Base-by-base conservation (phyloP, 1,140 invertebrate genomes). In the Liolophura sinensis region DNA sequence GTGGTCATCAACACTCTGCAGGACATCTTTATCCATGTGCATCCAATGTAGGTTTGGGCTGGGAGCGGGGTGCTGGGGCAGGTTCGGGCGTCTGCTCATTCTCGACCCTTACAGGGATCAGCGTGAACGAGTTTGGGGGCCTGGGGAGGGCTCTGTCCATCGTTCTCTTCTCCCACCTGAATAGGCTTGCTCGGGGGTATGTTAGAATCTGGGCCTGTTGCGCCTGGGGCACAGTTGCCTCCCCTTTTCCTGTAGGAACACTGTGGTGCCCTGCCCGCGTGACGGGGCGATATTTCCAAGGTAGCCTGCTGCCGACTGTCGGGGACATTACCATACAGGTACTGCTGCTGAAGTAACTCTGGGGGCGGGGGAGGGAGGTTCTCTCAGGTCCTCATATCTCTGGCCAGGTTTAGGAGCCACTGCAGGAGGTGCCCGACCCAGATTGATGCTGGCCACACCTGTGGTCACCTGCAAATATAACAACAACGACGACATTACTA, bases 1-100 rank as follows among this genome's bases (percentile, higher is more conserved):
- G 67, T 84, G 82, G 31, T 78, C 76, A 73, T 85, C 83, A 24
- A 85, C 80, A 57, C 73, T 79, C 65, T 82, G 70, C 49, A 84
- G 72, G 20, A 80, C 77, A 60, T 81, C 66, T 63, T 73, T 73
- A 54, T 81, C 77, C 56, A 81, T 78, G 25, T n/a, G 72, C 72
- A 24, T 81, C 79, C 49, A 81, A 69, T 9, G 68, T 73, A 16
- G 79, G 79, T 66, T 79, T 81, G 63, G 72, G 74, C 18, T 74
- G 72, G 4, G 65, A 62, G 18, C 67, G 58, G 0, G 73, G 61
- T 1, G 73, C 69, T 18, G 78, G 76, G 9, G 72, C 70, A 48
- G 77, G 67, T 5, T 68, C 69, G 12, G 75, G 64, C 46, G 66
- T 51, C 24, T 68, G 62, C 20, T 74, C 71, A 48, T 76, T 67